A percentile compares a stretch with the other conserved stretches of the same genome.
These are phyloP conservation scores for Kuschelorhynchus macadamiae DNA, from an alignment of 2,888 invertebrate species.

Conservation along the genomic window DNA sequence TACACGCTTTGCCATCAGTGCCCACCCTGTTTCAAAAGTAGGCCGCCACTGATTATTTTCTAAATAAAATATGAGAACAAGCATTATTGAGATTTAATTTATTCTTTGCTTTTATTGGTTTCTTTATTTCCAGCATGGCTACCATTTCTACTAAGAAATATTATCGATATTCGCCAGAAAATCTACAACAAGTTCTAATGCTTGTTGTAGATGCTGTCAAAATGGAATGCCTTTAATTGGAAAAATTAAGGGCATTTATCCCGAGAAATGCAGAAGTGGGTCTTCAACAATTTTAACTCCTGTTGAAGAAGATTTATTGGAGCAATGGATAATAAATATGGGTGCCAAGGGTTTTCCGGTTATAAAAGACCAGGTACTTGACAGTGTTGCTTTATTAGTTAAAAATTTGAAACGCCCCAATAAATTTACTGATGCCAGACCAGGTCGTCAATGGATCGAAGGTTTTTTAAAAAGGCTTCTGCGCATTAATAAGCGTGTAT, in stretches of 20 bases:
- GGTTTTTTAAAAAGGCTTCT: slow-evolving; percentile 7
- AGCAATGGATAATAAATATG: slow-evolving; percentile 46
- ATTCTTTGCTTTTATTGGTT: too few relatives aligned
- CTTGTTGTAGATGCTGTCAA: slow-evolving; percentile 39
- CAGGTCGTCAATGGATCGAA: slow-evolving; percentile 8
- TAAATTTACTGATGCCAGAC: slow-evolving; percentile 3
- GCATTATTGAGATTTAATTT: too few relatives aligned
- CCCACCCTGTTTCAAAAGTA: too few relatives aligned
- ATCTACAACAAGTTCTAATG: too few relatives aligned
- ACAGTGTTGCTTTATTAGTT: slow-evolving; percentile 28
- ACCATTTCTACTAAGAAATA: too few relatives aligned
- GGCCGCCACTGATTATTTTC: too few relatives aligned
- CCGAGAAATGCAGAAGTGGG: slow-evolving; percentile 36
- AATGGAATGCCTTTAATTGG: slow-evolving; percentile 36
- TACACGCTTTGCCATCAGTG: too few relatives aligned
- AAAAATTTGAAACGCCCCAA: slow-evolving; percentile 23
- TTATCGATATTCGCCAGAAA: too few relatives aligned
- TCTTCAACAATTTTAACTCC: slow-evolving; percentile 33
- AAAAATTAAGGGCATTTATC: slow-evolving; percentile 43
- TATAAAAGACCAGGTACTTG: slow-evolving; percentile 52
- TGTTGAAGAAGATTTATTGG: slow-evolving; percentile 40
- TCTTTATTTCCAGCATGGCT: too few relatives aligned
- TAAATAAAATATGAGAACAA: too few relatives aligned
- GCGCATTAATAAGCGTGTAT: slow-evolving; percentile 3
- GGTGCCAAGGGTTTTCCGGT: slow-evolving; percentile 59